These are phyloP conservation scores for Cladorhizidae sp. DNA, from an alignment of 37 sponge, comb jelly and placozoan species.

Conservation along the genomic window DNA sequence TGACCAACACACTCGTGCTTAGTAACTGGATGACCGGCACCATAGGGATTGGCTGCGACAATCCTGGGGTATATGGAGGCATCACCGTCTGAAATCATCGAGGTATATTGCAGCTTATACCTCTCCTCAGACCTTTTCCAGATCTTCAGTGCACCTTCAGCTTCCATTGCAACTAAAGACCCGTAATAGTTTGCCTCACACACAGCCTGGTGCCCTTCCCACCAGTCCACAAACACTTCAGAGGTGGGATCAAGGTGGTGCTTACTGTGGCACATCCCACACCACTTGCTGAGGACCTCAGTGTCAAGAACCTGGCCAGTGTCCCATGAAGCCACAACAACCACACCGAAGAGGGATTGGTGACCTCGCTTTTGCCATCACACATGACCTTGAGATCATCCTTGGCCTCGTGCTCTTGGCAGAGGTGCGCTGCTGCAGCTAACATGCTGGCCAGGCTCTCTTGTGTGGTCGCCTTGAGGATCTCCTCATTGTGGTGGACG, in stretches of 20 bases:
- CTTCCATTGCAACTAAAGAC: not conserved
- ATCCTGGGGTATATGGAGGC: not conserved
- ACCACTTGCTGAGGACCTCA: constrained; percentile 16
- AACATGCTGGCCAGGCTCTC: not conserved
- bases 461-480: not conserved
- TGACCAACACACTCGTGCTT: no score
- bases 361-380: not conserved
- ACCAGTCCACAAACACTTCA: constrained; percentile 2
- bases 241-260: not conserved
- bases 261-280: not conserved
- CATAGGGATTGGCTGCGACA: no score
- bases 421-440: not conserved
- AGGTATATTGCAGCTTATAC: constrained; percentile 1
- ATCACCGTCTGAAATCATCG: not conserved
- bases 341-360: not conserved
- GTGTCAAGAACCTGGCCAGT: constrained; percentile 24
- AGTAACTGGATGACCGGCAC: no score
- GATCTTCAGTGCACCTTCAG: constrained; percentile 1
- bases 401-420: not conserved
- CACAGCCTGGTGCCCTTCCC: constrained; percentile 13
- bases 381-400: constrained; percentile 3
- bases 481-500: not conserved
- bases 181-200: not conserved
- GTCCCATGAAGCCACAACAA: constrained; percentile 12
- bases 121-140: constrained; percentile 1